Evolutionary conservation across 2,797 vertebrate species (phyloP).

Genomic region (Tolypeutes matacus): DNA sequence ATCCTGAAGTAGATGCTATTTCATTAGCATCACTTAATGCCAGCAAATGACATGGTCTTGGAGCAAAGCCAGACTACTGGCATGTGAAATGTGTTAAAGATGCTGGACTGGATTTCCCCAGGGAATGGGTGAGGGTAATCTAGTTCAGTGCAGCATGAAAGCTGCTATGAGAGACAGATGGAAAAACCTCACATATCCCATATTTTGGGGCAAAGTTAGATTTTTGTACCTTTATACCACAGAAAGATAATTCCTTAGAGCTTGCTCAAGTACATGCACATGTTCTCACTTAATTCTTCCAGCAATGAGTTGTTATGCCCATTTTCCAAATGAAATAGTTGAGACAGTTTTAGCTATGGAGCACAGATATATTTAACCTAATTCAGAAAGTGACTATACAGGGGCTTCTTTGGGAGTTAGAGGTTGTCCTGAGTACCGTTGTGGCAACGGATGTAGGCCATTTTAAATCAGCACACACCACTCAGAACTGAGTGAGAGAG

Average conservation of each 20-base stretch:
- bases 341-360: neutral
- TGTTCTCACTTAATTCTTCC: neutral
- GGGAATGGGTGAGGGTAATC: neutral
- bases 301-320: neutral
- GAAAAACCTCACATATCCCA: neutral
- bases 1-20: conserved; percentile 75
- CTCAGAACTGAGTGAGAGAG: too few species aligned
- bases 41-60: conserved; percentile 61
- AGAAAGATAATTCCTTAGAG: neutral
- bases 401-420: too few species aligned
- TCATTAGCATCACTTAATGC: conserved; percentile 70
- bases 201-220: neutral
- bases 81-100: neutral
- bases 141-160: neutral
- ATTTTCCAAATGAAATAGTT: conserved; percentile 32
- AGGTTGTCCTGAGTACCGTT: too few species aligned
- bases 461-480: too few species aligned
- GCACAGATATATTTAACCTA: conserved; percentile 34
- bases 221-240: neutral
- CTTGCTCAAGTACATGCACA: neutral
- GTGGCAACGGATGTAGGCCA: too few species aligned
- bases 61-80: conserved; percentile 43
- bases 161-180: neutral
- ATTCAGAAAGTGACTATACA: neutral
- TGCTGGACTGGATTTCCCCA: conserved; percentile 28